Conservation (phyloP, 37 sponge, comb jelly and placozoan species). For the Axinella damicornis region DNA sequence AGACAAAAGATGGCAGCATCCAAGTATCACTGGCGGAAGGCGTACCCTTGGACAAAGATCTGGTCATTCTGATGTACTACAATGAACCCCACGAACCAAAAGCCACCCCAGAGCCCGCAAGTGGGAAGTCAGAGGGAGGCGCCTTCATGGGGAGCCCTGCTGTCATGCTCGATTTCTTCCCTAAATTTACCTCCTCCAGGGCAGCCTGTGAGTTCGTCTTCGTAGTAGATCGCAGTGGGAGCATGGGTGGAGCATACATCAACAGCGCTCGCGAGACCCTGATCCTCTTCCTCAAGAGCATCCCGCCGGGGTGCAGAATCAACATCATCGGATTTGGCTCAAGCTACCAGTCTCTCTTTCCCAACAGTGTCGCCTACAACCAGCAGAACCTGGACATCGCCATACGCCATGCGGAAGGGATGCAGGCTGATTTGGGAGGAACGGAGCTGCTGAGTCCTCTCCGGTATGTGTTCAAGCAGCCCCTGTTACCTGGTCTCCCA, state of each 20-base stretch:
- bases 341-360: constrained; percentile 55
- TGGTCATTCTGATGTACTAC: constrained; percentile 54
- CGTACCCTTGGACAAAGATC: constrained; percentile 52
- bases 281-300: constrained; percentile 82
- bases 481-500: constrained; percentile 41
- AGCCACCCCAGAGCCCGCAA: constrained; percentile 49
- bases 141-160: constrained; percentile 57
- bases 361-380: constrained; percentile 61
- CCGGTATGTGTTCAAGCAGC: constrained; percentile 54
- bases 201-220: constrained; percentile 80
- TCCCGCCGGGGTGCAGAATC: constrained; percentile 79
- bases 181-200: constrained; percentile 42
- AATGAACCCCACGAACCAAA: constrained; percentile 59
- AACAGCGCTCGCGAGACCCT: constrained; percentile 78
- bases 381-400: constrained; percentile 70
- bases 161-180: constrained; percentile 78
- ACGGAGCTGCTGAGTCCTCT: constrained; percentile 79
- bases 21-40: background rate
- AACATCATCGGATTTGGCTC: constrained; percentile 90
- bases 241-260: constrained; percentile 80
- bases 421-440: constrained; percentile 78
- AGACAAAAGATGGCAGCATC: background rate
- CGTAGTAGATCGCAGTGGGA: constrained; percentile 87
- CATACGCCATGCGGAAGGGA: constrained; percentile 36
- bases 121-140: background rate